Percentiles rank a stretch among this genome's conserved stretches.
Conservation (phyloP, 2,113 vertebrate species). For the Centropus unirufus region DNA sequence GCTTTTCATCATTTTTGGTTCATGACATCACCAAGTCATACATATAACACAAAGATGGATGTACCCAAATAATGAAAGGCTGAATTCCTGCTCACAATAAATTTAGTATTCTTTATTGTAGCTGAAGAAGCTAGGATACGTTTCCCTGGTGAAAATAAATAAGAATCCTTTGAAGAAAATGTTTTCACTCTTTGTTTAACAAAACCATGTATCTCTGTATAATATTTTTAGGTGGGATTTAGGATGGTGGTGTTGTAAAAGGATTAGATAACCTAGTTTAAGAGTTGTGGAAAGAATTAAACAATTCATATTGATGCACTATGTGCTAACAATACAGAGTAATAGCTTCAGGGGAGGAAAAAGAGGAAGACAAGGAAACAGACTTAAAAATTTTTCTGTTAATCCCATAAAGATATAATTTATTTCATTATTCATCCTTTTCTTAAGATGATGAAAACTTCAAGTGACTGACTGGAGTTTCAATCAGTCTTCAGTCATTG, state of each 20-base stretch:
- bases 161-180: neutral
- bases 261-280: neutral
- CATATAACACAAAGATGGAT: constrained; percentile 2
- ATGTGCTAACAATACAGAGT: neutral
- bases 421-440: neutral
- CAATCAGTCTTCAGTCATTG: neutral
- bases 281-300: neutral
- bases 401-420: neutral
- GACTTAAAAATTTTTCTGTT: neutral
- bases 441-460: neutral
- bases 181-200: neutral
- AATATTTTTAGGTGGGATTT: neutral
- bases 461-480: neutral
- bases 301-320: neutral
- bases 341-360: fast-evolving
- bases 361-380: neutral
- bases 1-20: constrained; percentile 54
- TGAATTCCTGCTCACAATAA: constrained; percentile 48
- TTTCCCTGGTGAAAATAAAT: constrained; percentile 24
- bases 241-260: fast-evolving
- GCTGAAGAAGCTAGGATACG: neutral
- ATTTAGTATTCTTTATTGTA: constrained; percentile 48
- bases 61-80: constrained; percentile 46
- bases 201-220: neutral
- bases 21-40: constrained; percentile 23